Percentiles rank a stretch among this genome's conserved stretches.
Evolutionary conservation across 2,888 invertebrate genomes (phyloP).

Genomic region (Eustalomyia histrio): DNA sequence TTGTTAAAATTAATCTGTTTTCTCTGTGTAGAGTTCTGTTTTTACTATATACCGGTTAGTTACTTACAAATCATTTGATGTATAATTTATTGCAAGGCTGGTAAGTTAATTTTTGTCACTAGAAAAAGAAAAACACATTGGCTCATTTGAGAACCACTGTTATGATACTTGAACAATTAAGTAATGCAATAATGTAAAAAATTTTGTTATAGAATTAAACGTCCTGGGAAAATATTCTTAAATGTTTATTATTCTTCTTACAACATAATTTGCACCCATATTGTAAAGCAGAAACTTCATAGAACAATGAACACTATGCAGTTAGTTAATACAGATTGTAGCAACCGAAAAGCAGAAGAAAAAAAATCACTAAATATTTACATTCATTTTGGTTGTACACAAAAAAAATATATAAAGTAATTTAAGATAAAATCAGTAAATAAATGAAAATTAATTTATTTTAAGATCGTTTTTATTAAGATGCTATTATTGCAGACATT

Average conservation of each 20-base stretch:
- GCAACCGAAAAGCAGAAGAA: slow-evolving; percentile 24
- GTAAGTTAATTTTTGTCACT: no score
- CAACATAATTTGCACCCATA: slow-evolving; percentile 39
- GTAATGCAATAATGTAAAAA: slow-evolving; percentile 58
- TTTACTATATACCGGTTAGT: no score
- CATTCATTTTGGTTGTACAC: slow-evolving; percentile 13
- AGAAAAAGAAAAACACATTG: not conserved
- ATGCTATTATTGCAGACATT: no score
- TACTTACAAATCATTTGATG: no score
- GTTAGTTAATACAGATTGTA: slow-evolving; percentile 24
- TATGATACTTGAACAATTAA: slow-evolving; percentile 57
- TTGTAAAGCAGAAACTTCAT: not conserved
- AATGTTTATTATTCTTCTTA: slow-evolving; percentile 47
- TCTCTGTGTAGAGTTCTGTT: no score
- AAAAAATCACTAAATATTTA: slow-evolving; percentile 41
- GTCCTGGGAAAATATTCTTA: slow-evolving; percentile 56
- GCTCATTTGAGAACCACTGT: slow-evolving; percentile 36
- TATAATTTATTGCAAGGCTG: no score
- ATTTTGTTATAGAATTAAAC: slow-evolving; percentile 60
- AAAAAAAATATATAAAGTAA: no score
- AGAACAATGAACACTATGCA: not conserved
- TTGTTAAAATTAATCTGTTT: no score
- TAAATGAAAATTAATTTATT: no score
- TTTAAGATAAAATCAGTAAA: no score
- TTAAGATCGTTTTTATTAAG: no score